These are phyloP conservation scores for Perognathus longimembris DNA, from an alignment of 2,113 vertebrate species.

Conservation along the genomic window DNA sequence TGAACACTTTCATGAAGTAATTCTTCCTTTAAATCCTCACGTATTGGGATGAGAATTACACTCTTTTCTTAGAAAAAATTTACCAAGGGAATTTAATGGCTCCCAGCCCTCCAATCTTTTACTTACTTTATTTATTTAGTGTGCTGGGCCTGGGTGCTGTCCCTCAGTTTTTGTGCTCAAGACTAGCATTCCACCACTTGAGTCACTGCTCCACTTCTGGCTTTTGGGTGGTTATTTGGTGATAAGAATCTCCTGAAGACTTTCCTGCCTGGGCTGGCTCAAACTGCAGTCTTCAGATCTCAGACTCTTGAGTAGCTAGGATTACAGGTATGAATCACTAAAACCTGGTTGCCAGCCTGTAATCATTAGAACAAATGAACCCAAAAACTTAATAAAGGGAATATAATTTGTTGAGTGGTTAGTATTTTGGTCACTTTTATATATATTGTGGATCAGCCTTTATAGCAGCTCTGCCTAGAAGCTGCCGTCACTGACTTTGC, in stretches of 20 bases:
- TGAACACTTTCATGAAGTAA: not conserved
- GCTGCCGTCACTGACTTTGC: not conserved
- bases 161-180: too few species aligned
- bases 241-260: too few species aligned
- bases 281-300: too few species aligned
- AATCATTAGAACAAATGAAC: not conserved
- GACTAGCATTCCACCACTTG: too few species aligned
- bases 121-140: too few species aligned
- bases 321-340: too few species aligned
- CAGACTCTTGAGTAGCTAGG: too few species aligned
- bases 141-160: too few species aligned
- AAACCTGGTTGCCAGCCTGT: not conserved
- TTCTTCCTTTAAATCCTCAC: not conserved
- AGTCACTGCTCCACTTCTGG: too few species aligned
- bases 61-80: not conserved
- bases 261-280: too few species aligned
- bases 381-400: not conserved
- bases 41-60: not conserved
- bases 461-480: not conserved
- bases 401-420: not conserved
- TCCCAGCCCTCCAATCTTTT: too few species aligned
- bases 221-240: too few species aligned
- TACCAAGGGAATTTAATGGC: rapidly evolving
- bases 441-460: not conserved
- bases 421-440: not conserved